phyloP scores from a whole-genome alignment of 2,113 vertebrate genomes.

The Daboia siamensis region DNA sequence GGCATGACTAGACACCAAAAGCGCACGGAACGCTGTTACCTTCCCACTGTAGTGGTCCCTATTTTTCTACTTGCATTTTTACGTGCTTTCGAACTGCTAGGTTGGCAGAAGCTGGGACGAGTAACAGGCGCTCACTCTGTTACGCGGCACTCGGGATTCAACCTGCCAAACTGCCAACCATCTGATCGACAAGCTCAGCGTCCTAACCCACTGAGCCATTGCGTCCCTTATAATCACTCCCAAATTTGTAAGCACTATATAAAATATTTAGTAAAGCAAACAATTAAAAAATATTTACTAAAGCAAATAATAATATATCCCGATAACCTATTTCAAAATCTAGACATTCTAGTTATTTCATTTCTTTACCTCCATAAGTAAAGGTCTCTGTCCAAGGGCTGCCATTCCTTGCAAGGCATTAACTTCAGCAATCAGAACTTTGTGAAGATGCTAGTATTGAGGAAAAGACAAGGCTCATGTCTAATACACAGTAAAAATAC shows the following conservation, averaged over 20 bases:
- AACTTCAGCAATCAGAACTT: constrained; percentile 92
- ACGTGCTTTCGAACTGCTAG: too few relatives aligned
- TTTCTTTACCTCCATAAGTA: constrained; percentile 86
- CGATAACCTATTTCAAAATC: neutral
- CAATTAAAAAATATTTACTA: neutral
- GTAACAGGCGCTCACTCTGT: too few relatives aligned
- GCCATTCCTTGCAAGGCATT: constrained; percentile 97
- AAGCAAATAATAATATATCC: neutral
- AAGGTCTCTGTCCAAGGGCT: constrained; percentile 92
- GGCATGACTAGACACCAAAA: too few relatives aligned
- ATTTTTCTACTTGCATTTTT: too few relatives aligned
- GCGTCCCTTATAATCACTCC: neutral
- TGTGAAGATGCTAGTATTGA: constrained; percentile 82
- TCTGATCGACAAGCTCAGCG: too few relatives aligned
- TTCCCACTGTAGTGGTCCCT: too few relatives aligned
- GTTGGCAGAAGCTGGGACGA: too few relatives aligned
- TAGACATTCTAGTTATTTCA: neutral
- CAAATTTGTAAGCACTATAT: neutral
- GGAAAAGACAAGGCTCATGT: constrained; percentile 4
- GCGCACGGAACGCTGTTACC: too few relatives aligned
- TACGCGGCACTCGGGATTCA: too few relatives aligned
- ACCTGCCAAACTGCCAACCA: too few relatives aligned
- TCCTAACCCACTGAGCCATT: too few relatives aligned
- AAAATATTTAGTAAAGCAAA: neutral
- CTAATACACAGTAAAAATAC: neutral